phyloP scores from a whole-genome alignment of 2,113 vertebrate species.

The Helogale parvula region DNA sequence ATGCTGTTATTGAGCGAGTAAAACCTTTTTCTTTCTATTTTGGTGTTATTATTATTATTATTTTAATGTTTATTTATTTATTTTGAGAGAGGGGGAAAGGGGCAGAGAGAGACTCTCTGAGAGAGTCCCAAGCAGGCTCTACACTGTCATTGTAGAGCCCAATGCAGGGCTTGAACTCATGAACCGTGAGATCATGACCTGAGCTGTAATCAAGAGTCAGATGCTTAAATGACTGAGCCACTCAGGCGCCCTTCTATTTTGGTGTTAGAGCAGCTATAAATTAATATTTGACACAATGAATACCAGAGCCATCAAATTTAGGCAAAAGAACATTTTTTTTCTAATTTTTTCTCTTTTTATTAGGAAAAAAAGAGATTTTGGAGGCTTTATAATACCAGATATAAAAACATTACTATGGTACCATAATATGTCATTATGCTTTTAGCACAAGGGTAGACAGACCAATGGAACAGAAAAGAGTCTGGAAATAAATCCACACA shows the following conservation, averaged over 20 bases:
- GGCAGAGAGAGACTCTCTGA: no score
- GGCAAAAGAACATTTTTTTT: constrained; percentile 1
- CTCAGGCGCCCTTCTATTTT: background rate
- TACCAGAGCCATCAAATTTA: background rate
- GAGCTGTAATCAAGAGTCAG: no score
- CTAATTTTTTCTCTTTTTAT: constrained; percentile 50
- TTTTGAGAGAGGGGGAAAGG: no score
- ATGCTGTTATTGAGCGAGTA: background rate
- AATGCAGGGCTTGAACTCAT: no score
- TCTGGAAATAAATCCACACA: background rate
- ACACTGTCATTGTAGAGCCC: no score
- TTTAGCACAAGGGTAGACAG: background rate
- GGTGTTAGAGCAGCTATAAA: background rate
- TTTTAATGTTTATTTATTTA: no score
- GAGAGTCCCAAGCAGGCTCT: no score
- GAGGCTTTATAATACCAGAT: background rate
- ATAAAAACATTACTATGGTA: background rate
- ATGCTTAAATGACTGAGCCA: no score
- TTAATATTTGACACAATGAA: background rate
- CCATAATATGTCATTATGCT: background rate
- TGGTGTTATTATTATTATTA: background rate
- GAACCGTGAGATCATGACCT: no score
- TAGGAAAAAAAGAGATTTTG: background rate
- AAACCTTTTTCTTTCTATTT: background rate
- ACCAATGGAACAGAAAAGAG: background rate